These are phyloP conservation scores for Tipula helvola DNA, from an alignment of 2,888 invertebrate genomes.

Conservation along the genomic window DNA sequence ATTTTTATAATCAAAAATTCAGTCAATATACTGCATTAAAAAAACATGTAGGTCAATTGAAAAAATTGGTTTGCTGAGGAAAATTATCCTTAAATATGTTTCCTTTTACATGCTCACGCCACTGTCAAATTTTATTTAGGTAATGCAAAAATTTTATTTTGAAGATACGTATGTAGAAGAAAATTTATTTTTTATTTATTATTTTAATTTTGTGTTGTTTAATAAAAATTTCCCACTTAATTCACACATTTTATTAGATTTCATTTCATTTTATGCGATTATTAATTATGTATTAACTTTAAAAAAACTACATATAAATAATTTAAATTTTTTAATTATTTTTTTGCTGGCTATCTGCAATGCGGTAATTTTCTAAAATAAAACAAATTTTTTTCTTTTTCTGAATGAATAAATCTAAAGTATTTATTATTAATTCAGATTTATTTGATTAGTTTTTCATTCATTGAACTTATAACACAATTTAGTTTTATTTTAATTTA, in stretches of 20 bases:
- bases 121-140: background rate
- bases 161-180: background rate
- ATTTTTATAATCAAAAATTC: background rate
- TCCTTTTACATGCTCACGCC: background rate
- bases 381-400: background rate
- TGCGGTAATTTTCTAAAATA: background rate
- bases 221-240: background rate
- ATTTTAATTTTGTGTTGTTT: background rate
- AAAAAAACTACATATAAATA: background rate
- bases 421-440: background rate
- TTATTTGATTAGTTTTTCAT: background rate
- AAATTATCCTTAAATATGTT: background rate
- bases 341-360: background rate
- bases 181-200: background rate
- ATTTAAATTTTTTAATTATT: background rate
- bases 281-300: background rate
- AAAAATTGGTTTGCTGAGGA: background rate
- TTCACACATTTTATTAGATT: background rate
- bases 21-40: background rate
- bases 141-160: background rate
- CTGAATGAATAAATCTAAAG: background rate
- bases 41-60: background rate
- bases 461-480: background rate
- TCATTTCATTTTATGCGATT: background rate
- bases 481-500: background rate